Evolutionary conservation across 1,140 invertebrate genomes (phyloP), one percentile per base, ranked within the genome.

Genomic region (Camponotus vicinus): DNA sequence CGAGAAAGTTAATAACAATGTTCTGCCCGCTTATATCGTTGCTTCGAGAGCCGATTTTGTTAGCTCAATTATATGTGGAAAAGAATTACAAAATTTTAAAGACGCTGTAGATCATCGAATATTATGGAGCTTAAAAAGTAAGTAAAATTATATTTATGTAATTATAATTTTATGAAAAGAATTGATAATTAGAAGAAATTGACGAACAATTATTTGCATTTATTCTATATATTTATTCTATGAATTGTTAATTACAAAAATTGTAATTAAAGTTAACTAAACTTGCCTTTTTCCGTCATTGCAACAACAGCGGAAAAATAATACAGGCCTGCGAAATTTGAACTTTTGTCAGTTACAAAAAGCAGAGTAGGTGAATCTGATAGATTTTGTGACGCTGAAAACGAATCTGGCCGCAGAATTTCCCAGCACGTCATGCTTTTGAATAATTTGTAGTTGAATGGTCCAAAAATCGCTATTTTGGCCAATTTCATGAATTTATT

Each of bases 71-170:
- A 73, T 32, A 61, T 95, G 94, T 21, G 34, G 85, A 3, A 63
- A 67, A 13, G 89, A 95, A 34, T 69, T 95, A 9, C 78, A 88
- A 5, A 5, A 66, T 0, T 92, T 94, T 37, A 87, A 75, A 1
- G 63, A 91, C 0, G 92, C 89, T 3, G 85, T 95, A 1, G 92
- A 95, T 15, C 55, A 88, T 0, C 82, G 79, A 5, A 78, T 88
- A 49, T 21, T 94, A 0, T 95, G 94, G 94, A 90, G 90, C 15
- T 49, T 95, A 4, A 93, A 91, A 92, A 90, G 94, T 95, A 88
- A 79, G 92, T 93, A 87, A 40, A 27, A 8, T 57, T 70, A 15
- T 27, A 11, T 45, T 45, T 11, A 11, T 45, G 8, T 9, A 55
- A 42, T 11, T 13, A 55, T n/a, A 21, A 27, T 27, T 18, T 55